Base-by-base conservation (phyloP, 2,888 invertebrate genomes). In the Zonitis immaculata region DNA sequence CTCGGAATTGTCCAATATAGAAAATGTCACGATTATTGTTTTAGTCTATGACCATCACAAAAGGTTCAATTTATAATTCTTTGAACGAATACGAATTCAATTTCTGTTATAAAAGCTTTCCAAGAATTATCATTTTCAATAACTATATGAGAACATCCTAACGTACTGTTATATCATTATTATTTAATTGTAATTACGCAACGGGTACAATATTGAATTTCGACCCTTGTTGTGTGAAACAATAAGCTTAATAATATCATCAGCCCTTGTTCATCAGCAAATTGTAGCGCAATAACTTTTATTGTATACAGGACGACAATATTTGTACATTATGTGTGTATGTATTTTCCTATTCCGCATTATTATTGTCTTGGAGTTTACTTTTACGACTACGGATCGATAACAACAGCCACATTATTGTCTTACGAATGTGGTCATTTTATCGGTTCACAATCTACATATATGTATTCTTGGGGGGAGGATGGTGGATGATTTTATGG, bases 1-100 rank as follows among this genome's bases (percentile, higher is more conserved):
- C n/a, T n/a, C n/a, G n/a, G n/a, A n/a, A n/a, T n/a, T n/a, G n/a
- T n/a, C n/a, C n/a, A n/a, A n/a, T n/a, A n/a, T n/a, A n/a, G n/a
- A n/a, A n/a, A n/a, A n/a, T n/a, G n/a, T 35, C 16, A 14, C 49
- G 46, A 47, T 50, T 52, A 52, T 52, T 56, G 56, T 56, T 50
- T 56, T 50, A n/a, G 47, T 51, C 44, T 39, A 49, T 32, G 30
- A 32, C 9, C 50, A 47, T 44, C 47, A 56, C 52, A 56, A 56
- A 49, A 44, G 32, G 52, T n/a, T n/a, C n/a, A 12, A 56, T 56
- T 52, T 49, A 56, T 56, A 56, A 12, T 30, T 45, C 43, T 52
- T 56, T 56, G 52, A 52, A 56, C 52, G 49, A 56, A 52, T 56
- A 49, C 2, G 18, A 25, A 18, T 47, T 42, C 42, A 12, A 12